Percentiles rank a stretch among this genome's conserved stretches.
Conservation (phyloP, 2,888 invertebrate species). For the Drosophila seclusa region DNA sequence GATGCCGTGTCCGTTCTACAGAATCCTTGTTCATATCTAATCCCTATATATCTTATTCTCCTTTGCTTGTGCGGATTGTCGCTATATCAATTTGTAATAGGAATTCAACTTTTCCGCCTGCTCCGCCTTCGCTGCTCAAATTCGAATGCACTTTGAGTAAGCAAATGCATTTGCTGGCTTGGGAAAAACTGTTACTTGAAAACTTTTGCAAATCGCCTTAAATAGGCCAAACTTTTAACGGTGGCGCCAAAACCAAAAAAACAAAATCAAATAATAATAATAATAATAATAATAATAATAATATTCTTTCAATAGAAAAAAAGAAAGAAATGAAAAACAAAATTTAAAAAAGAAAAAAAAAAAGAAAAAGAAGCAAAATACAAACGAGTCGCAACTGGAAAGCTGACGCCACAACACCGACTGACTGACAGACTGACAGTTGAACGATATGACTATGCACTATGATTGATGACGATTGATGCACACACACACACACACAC, state of each 20-base stretch:
- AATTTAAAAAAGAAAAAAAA: neutral
- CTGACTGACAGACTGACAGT: neutral
- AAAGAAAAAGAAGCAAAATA: conserved; percentile 11
- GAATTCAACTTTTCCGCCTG: neutral
- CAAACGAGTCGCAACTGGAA: conserved; percentile 1
- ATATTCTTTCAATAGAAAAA: neutral
- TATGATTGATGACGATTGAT: too few species aligned
- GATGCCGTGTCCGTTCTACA: conserved; percentile 4
- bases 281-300: neutral
- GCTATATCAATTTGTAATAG: conserved; percentile 2
- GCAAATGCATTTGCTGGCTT: conserved; percentile 57
- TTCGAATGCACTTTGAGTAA: conserved; percentile 21
- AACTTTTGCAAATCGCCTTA: conserved; percentile 14
- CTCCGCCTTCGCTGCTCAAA: neutral
- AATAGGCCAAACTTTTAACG: conserved; percentile 13
- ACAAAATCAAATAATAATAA: neutral
- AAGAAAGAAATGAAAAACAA: neutral
- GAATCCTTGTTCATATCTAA: conserved; percentile 12
- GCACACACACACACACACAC: neutral
- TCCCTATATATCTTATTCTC: neutral
- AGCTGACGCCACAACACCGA: neutral
- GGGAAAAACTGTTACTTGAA: neutral
- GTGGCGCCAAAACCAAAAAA: neutral
- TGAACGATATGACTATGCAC: conserved; percentile 9
- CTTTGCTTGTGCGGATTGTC: neutral